Conservation (phyloP, 2,888 invertebrate genomes). For the Macropis europaea region DNA sequence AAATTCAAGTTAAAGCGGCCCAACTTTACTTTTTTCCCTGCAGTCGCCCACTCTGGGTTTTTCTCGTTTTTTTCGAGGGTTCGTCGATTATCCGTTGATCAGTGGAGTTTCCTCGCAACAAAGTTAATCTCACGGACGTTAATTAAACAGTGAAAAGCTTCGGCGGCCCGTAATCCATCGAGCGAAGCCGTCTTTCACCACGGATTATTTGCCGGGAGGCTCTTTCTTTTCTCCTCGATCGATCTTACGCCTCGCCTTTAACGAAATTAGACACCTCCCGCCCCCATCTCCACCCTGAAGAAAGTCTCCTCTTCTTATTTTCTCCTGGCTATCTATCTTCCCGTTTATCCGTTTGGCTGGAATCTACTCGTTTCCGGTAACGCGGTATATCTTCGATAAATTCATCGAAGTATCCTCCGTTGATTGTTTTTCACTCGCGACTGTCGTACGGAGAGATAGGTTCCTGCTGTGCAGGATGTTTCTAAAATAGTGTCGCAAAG, state of each 20-base stretch:
- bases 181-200: slow-evolving; percentile 48
- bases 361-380: slow-evolving; percentile 23
- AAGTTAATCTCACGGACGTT: slow-evolving; percentile 60
- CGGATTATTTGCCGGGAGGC: slow-evolving; percentile 45
- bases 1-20: no score
- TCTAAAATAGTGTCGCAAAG: no score
- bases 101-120: slow-evolving; percentile 49
- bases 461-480: no score
- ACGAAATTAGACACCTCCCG: slow-evolving; percentile 16
- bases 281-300: not conserved
- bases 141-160: slow-evolving; percentile 61
- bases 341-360: slow-evolving; percentile 5
- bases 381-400: no score
- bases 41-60: no score
- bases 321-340: slow-evolving; percentile 11
- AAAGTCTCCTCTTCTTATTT: slow-evolving; percentile 10
- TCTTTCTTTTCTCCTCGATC: slow-evolving; percentile 16
- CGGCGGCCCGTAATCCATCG: slow-evolving; percentile 46
- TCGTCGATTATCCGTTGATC: slow-evolving; percentile 53
- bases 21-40: no score
- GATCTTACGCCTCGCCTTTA: slow-evolving; percentile 37
- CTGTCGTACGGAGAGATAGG: no score
- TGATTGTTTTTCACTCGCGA: no score
- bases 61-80: no score
- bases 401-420: not conserved